A percentile compares a stretch with the other conserved stretches of the same genome.
Conservation (phyloP, 2,113 vertebrate genomes). For the Mesoclemmys tuberculata region DNA sequence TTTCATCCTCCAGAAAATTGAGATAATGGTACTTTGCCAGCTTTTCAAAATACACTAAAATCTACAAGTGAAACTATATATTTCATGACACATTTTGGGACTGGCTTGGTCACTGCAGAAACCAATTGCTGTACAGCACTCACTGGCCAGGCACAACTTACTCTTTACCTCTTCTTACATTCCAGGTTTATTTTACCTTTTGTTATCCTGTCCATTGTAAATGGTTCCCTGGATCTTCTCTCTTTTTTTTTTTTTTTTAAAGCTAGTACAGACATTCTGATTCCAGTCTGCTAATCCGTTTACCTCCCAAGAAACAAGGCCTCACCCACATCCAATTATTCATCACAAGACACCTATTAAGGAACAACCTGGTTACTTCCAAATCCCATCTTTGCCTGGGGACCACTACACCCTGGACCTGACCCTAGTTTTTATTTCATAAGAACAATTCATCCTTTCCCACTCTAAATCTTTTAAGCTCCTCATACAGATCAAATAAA, state of each 20-base stretch:
- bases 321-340: not conserved
- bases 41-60: not conserved
- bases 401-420: not conserved
- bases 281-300: not conserved
- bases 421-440: not conserved
- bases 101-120: not conserved
- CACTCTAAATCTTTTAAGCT: conserved; percentile 13
- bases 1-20: not conserved
- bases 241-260: too few relatives aligned
- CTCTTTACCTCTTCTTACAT: not conserved
- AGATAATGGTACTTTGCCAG: not conserved
- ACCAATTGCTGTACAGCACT: not conserved
- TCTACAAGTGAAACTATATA: not conserved
- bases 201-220: not conserved
- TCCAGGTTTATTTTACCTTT: not conserved
- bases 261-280: not conserved
- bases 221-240: not conserved
- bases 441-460: not conserved
- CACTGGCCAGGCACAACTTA: too few relatives aligned
- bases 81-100: not conserved
- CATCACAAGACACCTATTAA: not conserved
- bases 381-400: not conserved
- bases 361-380: not conserved
- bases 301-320: not conserved
- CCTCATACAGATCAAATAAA: conserved; percentile 4